Base-by-base conservation (phyloP, 2,888 invertebrate genomes). In the Morpho helenor region DNA sequence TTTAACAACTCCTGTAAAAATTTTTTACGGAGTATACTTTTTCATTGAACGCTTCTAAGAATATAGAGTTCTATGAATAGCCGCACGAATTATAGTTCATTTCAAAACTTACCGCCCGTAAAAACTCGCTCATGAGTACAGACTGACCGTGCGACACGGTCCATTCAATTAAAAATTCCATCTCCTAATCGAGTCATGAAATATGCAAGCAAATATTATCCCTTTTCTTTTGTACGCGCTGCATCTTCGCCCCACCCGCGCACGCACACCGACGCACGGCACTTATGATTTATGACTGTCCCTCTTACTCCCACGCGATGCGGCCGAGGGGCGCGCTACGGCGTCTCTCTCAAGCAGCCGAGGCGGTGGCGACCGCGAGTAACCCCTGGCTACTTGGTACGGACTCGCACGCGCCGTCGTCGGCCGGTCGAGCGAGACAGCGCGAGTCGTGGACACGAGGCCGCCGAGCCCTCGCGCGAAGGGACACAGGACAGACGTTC, bases 401-500 rank as follows among this genome's bases (percentile, higher is more conserved):
- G 88, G 87, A 87, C 87, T 86, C 88, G 88, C 88, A 86, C 90
- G 88, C 89, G 89, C 85, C 84, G 77, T 67, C 75, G 82, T 89
- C 90, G 89, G 88, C 87, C 87, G 82, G 80, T 77, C 69, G 88
- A 88, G 87, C 64, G 88, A 86, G 89, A 88, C 75, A 79, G 87
- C 79, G 83, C 75, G 80, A 84, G 66, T 80, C 75, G 84, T 79
- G 87, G 87, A 87, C 89, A 87, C 76, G 86, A 83, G 84, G 84
- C 85, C 85, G 80, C 80, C 79, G 81, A 86, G 88, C 87, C 87
- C 87, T 88, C 86, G 88, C 84, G 85, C 80, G 77, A 89, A 90
- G 91, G 91, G 90, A 91, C 90, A 90, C 83, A 83, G 89, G 91
- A 87, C 91, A 91, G 91, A 91, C 91, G 91, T 86, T 88, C 88